Evolutionary conservation across 2,888 invertebrate species (phyloP).

Genomic region (Mesochorus sp.): DNA sequence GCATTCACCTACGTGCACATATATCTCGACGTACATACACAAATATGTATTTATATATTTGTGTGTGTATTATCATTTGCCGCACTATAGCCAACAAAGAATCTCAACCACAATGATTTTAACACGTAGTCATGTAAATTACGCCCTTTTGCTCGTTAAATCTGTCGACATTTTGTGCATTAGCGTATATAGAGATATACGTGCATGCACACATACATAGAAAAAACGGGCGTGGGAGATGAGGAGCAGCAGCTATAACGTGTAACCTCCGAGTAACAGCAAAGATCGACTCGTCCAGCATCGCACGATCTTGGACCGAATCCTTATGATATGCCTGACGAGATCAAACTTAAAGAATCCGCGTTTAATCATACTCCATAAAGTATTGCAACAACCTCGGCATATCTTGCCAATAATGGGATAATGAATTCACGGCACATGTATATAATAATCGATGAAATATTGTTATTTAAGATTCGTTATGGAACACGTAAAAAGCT

Average conservation of each 20-base stretch:
- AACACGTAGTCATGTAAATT: not conserved
- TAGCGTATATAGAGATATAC: no score
- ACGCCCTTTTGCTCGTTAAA: not conserved
- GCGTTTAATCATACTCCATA: no score
- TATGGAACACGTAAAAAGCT: conserved; percentile 70
- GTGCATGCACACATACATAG: not conserved
- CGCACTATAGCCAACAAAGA: no score
- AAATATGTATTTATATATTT: not conserved
- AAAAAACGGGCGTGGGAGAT: conserved; percentile 24
- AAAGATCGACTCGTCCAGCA: conserved; percentile 30
- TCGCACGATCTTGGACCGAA: conserved; percentile 40
- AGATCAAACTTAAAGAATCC: no score
- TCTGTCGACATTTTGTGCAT: no score
- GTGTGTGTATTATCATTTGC: no score
- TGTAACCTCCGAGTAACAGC: conserved; percentile 19
- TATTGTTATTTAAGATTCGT: conserved; percentile 78
- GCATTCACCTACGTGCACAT: conserved; percentile 72
- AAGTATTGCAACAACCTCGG: no score
- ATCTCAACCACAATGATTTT: no score
- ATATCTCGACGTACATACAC: not conserved
- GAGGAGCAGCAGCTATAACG: conserved; percentile 51
- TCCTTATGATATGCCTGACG: conserved; percentile 40
- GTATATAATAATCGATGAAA: conserved; percentile 69
- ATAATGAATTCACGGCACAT: conserved; percentile 13
- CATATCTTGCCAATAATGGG: not conserved